Percentiles rank a stretch among this genome's conserved stretches.
phyloP scores from a whole-genome alignment of 2,888 invertebrate species.

The Zygaena filipendulae region DNA sequence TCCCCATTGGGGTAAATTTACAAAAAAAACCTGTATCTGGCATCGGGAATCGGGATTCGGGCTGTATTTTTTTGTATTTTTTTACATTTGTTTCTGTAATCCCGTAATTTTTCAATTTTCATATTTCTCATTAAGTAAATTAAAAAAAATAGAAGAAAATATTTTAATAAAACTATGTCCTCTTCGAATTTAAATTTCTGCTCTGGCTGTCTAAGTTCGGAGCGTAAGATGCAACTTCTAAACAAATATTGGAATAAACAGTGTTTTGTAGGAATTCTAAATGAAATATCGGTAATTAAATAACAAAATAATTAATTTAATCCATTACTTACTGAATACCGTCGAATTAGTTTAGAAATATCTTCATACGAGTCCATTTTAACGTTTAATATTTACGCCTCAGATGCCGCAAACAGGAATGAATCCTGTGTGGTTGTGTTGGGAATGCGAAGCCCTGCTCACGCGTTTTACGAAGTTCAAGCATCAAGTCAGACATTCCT shows the following conservation, averaged over 20 bases:
- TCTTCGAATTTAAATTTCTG: no score
- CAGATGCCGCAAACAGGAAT: no score
- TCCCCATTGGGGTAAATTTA: no score
- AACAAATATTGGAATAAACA: slow-evolving; percentile 24
- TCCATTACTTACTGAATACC: no score
- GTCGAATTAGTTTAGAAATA: no score
- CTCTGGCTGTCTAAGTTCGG: slow-evolving; percentile 34
- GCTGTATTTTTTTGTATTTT: slow-evolving; percentile 7
- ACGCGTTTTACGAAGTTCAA: slow-evolving; percentile 30
- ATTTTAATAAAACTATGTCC: slow-evolving; percentile 15
- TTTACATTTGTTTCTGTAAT: no score
- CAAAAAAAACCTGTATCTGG: no score
- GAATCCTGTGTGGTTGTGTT: slow-evolving; percentile 33
- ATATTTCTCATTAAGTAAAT: background rate
- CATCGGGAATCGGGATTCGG: slow-evolving; percentile 13
- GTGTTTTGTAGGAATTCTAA: slow-evolving; percentile 35
- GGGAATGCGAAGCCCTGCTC: slow-evolving; percentile 38
- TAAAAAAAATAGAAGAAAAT: slow-evolving; percentile 9
- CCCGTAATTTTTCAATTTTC: no score
- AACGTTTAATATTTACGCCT: no score
- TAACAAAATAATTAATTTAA: no score
- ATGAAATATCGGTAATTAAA: slow-evolving; percentile 37
- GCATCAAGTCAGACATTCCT: slow-evolving; percentile 28
- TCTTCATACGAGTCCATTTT: no score
- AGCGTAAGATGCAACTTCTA: slow-evolving; percentile 32